phyloP scores from a whole-genome alignment of 2,888 invertebrate genomes.

The Sarcophaga subvicina region DNA sequence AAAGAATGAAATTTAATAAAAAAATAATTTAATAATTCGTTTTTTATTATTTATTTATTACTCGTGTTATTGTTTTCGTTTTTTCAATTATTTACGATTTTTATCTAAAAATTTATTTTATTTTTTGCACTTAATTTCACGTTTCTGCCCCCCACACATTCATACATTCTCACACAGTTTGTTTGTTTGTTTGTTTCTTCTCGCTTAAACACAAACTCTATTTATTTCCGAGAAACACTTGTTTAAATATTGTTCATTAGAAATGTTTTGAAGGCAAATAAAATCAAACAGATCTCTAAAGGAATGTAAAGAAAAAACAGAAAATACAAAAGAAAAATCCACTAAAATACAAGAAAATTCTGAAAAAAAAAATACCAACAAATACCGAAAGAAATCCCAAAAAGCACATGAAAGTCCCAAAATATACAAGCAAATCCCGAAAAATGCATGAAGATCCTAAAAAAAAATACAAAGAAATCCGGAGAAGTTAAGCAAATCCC shows the following conservation, averaged over 20 bases:
- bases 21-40: slow-evolving; percentile 31
- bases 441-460: no score
- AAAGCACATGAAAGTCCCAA: no score
- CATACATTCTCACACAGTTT: background rate
- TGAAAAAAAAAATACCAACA: no score
- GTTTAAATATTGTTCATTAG: background rate
- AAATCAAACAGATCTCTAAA: background rate
- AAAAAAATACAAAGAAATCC: no score
- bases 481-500: no score
- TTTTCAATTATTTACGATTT: background rate
- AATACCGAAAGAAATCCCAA: no score
- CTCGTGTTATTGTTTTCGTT: background rate
- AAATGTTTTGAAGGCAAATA: background rate
- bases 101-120: slow-evolving; percentile 6
- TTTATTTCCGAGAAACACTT: background rate
- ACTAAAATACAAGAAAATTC: no score
- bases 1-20: background rate
- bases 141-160: background rate
- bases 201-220: background rate
- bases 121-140: slow-evolving; percentile 24
- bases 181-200: slow-evolving; percentile 10
- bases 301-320: background rate
- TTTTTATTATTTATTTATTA: slow-evolving; percentile 2
- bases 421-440: no score
- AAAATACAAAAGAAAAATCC: background rate